Percentiles rank a stretch among this genome's conserved stretches.
phyloP scores from a whole-genome alignment of 2,888 invertebrate genomes.

The Hylaea fasciaria region DNA sequence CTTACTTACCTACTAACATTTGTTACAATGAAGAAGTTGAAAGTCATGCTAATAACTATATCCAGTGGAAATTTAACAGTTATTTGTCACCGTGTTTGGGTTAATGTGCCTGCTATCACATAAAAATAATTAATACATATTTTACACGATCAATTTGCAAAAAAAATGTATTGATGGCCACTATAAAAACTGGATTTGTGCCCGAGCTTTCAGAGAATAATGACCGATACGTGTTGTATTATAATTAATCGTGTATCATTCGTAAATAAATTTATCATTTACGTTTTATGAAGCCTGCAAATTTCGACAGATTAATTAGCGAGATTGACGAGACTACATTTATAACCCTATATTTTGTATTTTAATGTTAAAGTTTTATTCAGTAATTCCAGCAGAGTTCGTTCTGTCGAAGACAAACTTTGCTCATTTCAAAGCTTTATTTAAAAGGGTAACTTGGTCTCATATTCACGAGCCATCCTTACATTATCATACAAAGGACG shows the following conservation, averaged over 20 bases:
- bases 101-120: not conserved
- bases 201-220: constrained; percentile 22
- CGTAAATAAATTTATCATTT: constrained; percentile 35
- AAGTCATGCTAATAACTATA: too few relatives aligned
- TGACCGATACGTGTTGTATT: constrained; percentile 25
- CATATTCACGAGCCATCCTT: constrained; percentile 44
- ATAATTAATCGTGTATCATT: constrained; percentile 34
- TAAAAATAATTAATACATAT: not conserved
- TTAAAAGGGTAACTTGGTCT: constrained; percentile 42
- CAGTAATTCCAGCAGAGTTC: constrained; percentile 17
- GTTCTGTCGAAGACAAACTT: constrained; percentile 30
- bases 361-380: constrained; percentile 34
- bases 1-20: too few relatives aligned
- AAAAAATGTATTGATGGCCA: constrained; percentile 21
- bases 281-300: constrained; percentile 31
- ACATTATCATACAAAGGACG: constrained; percentile 48
- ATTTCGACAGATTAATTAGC: constrained; percentile 35
- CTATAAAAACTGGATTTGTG: constrained; percentile 28
- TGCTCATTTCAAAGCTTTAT: constrained; percentile 36
- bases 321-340: constrained; percentile 31
- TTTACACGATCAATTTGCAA: not conserved
- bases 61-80: too few relatives aligned
- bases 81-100: too few relatives aligned
- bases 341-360: constrained; percentile 33
- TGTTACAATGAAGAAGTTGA: too few relatives aligned